Base-by-base conservation (phyloP, 2,113 vertebrate genomes). In the Trogon surrucura region DNA sequence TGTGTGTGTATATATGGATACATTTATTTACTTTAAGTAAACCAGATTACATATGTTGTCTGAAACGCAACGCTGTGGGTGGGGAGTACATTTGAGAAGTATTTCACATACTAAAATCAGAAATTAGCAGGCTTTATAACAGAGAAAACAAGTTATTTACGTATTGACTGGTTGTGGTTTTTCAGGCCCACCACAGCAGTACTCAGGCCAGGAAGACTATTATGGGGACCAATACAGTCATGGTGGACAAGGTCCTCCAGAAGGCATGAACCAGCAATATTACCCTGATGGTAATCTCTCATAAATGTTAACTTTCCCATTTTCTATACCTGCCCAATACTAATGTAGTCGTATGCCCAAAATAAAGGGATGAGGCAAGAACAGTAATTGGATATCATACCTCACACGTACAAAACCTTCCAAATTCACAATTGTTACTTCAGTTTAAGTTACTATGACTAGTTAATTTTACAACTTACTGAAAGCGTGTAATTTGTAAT, bases 201-300 rank as follows among this genome's bases (percentile, higher is more conserved):
- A 99, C 98, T 99, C 99, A 97, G 99, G 99, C 98, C 99, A 99
- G 98, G 99, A 99, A 98, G 99, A 99, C 98, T 99, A 99, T 98
- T 99, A 99, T 98, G 99, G 99, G 96, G 99, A 99, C 97, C 99
- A 99, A 97, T 99, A 99, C 98, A 99, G 98, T 98, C 99, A 99
- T 97, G 99, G 99, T 98, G 99, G 98, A 98, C 99, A 99, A 98
- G 99, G 99, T 97, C 98, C 99, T 97, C 99, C 99, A 98, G 99
- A 99, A 99, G 99, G 99, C 99, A 99, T 99, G 98, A 98, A 98
- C 98, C 98, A 98, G 97, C 98, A 98, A 94, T 98, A 98, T 98
- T 98, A 98, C 98, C 98, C 98, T 83, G 98, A 98, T 98, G 98
- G 98, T 98, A 98, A 98, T 98, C 89, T 98, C 96, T 97, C 97